Evolutionary conservation across 2,113 vertebrate genomes (phyloP), one percentile per base, ranked within the genome.

Genomic region (Thalassarche chlororhynchos): DNA sequence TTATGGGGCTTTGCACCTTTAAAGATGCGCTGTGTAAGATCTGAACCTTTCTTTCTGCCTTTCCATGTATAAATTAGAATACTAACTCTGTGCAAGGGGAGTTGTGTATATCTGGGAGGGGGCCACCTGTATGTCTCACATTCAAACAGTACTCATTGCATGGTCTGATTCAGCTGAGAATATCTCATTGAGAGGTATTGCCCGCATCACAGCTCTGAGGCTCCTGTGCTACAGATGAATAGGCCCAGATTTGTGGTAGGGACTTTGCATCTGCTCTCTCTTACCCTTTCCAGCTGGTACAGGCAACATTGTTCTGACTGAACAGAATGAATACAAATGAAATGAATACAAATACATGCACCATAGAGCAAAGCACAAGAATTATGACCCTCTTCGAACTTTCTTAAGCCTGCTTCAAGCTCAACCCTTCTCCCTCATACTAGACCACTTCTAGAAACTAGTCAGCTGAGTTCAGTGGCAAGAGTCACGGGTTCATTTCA

Each of bases 401-500:
- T 57, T 20, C 40, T 80, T 70, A 25, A 1, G 3, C 31, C 51
- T 75, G 11, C 17, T 72, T 72, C 32, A 51, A 80, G 28, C 25
- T 71, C 38, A 86, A 23, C 3, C 9, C 9, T 66, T 84, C 40
- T 88, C 14, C 8, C 18, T 51, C 38, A 12, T 29, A 24, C 13
- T 17, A 23, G 31, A 23, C 24, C 2, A 4, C 36, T 77, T 54
- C 31, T 64, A 77, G 47, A 55, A 90, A 54, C 26, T 17, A 17
- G 12, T n/a, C 28, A 68, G 13, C 17, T 36, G 61, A 70, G 25
- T 42, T 34, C 19, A 25, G 47, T 0, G 0, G 29, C 17, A 68
- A 36, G 57, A 49, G 26, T 72, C 47, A 58, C 3, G 3, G 36
- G 5, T 44, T 44, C 31, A 36, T 78, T 66, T 81, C 60, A 55